Evolutionary conservation across 2,113 vertebrate species (phyloP).

Genomic region (Chaetorhynchus papuensis): DNA sequence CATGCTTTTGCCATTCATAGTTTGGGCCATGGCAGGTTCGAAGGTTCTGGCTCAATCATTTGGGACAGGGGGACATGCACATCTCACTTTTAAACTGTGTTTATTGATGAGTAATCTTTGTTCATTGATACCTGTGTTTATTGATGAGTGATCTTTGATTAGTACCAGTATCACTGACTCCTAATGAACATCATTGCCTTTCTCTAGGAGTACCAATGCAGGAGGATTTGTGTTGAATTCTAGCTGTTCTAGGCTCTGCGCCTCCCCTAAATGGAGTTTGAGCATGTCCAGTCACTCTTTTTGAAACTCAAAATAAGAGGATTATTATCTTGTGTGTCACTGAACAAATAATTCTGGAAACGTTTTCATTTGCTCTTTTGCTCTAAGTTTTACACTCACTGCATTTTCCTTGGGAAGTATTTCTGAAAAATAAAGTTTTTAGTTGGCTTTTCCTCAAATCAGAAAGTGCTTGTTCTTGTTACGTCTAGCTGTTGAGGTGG

Average conservation of each 20-base stretch:
- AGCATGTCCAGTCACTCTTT: neutral
- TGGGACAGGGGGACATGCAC: neutral
- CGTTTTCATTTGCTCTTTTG: neutral
- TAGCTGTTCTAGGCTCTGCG: neutral
- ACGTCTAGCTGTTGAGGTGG: neutral
- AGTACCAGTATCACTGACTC: neutral
- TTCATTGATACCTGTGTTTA: neutral
- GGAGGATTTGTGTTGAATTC: neutral
- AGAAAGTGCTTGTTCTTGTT: neutral
- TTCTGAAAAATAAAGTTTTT: neutral
- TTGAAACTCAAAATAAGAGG: neutral
- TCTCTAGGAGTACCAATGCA: neutral
- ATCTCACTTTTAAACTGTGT: neutral
- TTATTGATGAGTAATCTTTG: neutral
- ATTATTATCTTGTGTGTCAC: neutral
- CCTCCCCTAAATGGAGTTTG: neutral
- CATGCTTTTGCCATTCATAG: fast-evolving
- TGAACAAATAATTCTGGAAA: neutral
- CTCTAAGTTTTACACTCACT: neutral
- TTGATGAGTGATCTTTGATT: neutral
- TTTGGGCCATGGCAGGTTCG: neutral
- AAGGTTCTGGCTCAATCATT: neutral
- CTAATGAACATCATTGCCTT: neutral
- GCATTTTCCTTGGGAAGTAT: neutral
- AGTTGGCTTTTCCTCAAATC: neutral